These are phyloP conservation scores for Excalfactoria chinensis DNA, from an alignment of 2,113 vertebrate genomes.

Conservation along the genomic window DNA sequence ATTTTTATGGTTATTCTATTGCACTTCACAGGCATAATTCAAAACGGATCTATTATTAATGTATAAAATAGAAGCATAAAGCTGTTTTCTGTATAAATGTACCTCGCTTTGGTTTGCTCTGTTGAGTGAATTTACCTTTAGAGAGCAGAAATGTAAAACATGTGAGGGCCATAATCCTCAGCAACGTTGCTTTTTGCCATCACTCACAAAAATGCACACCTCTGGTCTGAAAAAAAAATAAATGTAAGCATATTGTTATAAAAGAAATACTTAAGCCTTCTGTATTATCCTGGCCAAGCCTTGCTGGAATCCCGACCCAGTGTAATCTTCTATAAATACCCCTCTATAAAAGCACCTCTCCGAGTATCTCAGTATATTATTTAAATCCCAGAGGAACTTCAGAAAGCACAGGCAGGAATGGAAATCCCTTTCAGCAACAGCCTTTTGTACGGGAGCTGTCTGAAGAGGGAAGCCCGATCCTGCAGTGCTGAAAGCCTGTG, in stretches of 20 bases:
- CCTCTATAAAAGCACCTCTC: neutral
- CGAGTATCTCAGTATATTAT: conserved; percentile 2
- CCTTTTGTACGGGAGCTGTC: neutral
- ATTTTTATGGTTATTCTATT: conserved; percentile 33
- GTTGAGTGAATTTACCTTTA: conserved; percentile 12
- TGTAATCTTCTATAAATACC: conserved; percentile 30
- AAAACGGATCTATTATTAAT: conserved; percentile 34
- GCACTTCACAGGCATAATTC: conserved; percentile 11
- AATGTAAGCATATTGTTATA: neutral
- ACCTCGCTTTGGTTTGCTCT: neutral
- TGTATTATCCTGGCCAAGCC: neutral
- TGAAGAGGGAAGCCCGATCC: neutral
- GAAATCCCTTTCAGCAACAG: neutral
- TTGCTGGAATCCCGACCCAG: neutral
- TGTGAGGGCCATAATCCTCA: conserved; percentile 1
- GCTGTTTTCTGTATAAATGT: neutral
- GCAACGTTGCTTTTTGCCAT: neutral
- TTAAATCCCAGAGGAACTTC: conserved; percentile 35
- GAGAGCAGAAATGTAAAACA: neutral
- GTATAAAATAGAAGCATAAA: conserved; percentile 9
- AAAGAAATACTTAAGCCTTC: neutral
- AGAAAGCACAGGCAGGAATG: neutral
- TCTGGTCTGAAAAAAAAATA: neutral
- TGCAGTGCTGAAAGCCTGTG: neutral
- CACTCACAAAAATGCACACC: neutral